A percentile compares a stretch with the other conserved stretches of the same genome.
phyloP scores from a whole-genome alignment of 2,113 vertebrate species.

The Tursiops truncatus region DNA sequence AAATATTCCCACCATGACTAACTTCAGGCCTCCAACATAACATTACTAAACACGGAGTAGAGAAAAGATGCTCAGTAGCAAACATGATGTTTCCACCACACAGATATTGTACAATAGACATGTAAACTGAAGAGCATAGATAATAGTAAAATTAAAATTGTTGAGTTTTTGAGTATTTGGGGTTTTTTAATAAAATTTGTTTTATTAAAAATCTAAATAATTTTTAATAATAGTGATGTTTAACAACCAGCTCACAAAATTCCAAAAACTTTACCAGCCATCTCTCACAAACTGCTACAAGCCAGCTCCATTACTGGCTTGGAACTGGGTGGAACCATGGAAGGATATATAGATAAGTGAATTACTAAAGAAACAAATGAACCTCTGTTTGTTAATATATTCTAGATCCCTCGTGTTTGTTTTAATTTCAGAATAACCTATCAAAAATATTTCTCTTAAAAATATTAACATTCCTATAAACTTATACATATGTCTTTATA shows the following conservation, averaged over 20 bases:
- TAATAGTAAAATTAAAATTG: not conserved
- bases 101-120: not conserved
- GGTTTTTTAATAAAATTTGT: not conserved
- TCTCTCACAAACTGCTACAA: not conserved
- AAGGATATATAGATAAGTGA: not conserved
- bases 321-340: not conserved
- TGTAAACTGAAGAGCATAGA: not conserved
- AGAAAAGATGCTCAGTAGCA: not conserved
- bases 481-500: not conserved
- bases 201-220: not conserved
- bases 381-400: not conserved
- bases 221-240: not conserved
- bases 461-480: not conserved
- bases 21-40: not conserved
- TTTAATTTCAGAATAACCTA: conserved; percentile 26
- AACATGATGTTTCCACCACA: not conserved
- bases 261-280: not conserved
- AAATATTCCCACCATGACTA: not conserved
- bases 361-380: not conserved
- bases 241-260: not conserved
- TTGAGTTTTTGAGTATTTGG: not conserved
- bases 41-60: not conserved
- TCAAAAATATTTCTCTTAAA: conserved; percentile 23
- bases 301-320: not conserved
- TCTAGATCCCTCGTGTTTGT: not conserved